Conservation (phyloP, 2,888 invertebrate genomes). For the Acleris laterana region DNA sequence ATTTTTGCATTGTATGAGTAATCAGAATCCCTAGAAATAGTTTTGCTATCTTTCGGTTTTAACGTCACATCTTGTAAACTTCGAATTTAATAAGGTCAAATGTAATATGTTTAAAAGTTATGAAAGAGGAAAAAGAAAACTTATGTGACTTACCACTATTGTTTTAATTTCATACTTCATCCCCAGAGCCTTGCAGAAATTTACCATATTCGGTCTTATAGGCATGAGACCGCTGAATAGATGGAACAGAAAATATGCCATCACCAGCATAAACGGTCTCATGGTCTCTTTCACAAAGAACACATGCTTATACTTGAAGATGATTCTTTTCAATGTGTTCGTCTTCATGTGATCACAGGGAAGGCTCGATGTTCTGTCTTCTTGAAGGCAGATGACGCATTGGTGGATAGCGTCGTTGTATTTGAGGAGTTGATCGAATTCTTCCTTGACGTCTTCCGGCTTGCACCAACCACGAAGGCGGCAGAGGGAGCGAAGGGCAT, state of each 20-base stretch:
- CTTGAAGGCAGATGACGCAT: conserved; percentile 66
- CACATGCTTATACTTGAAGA: conserved; percentile 62
- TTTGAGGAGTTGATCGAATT: conserved; percentile 74
- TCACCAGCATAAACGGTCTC: conserved; percentile 78
- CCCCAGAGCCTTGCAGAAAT: conserved; percentile 77
- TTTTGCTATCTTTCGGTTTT: too few species aligned
- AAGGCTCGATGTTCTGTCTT: conserved; percentile 49
- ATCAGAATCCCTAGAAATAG: too few species aligned
- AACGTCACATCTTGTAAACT: too few species aligned
- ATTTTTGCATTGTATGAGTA: too few species aligned
- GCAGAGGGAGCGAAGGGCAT: conserved; percentile 80
- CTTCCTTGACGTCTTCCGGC: conserved; percentile 78
- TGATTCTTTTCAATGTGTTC: conserved; percentile 55
- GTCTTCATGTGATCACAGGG: conserved; percentile 60
- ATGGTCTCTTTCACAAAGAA: conserved; percentile 80
- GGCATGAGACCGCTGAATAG: conserved; percentile 78
- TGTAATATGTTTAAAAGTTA: background rate
- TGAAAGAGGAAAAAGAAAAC: background rate
- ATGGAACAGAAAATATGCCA: conserved; percentile 81
- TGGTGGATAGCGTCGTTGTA: conserved; percentile 69
- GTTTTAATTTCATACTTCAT: conserved; percentile 74
- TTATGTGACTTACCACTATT: conserved; percentile 73
- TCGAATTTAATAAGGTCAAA: background rate
- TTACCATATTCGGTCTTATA: conserved; percentile 83
- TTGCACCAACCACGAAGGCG: conserved; percentile 83